Conservation (phyloP, 2,888 invertebrate species). For the Spisula subtruncata region DNA sequence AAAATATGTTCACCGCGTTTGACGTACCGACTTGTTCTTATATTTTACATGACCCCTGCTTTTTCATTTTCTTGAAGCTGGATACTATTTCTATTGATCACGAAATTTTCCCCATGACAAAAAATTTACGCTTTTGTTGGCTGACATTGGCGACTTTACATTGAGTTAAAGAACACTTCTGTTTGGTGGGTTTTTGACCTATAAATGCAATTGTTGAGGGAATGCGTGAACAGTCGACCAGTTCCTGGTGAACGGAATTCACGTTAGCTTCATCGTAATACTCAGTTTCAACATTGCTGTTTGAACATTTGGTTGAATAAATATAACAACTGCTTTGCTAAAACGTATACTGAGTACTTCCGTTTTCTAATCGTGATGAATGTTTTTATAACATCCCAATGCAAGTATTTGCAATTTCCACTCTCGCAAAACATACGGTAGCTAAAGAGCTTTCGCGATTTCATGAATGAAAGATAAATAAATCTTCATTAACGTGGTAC, state of each 20-base stretch:
- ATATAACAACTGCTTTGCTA: slow-evolving; percentile 12
- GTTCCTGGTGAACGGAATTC: not conserved
- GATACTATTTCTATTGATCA: too few relatives aligned
- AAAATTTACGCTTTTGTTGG: too few relatives aligned
- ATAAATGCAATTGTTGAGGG: too few relatives aligned
- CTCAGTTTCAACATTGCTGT: not conserved
- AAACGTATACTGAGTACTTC: not conserved
- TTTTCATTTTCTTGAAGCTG: too few relatives aligned
- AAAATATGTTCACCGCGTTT: too few relatives aligned
- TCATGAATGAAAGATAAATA: slow-evolving; percentile 29
- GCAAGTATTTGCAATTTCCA: not conserved
- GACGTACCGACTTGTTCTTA: too few relatives aligned
- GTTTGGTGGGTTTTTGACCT: too few relatives aligned
- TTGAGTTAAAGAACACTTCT: too few relatives aligned
- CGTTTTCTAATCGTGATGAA: not conserved
- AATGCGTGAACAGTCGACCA: too few relatives aligned
- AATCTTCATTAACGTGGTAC: not conserved
- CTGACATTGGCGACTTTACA: too few relatives aligned
- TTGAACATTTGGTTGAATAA: slow-evolving; percentile 6
- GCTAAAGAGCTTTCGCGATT: slow-evolving; percentile 2
- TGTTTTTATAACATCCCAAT: not conserved
- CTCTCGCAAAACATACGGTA: slow-evolving; percentile 5
- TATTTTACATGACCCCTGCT: too few relatives aligned
- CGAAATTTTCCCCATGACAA: too few relatives aligned
- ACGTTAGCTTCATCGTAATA: not conserved